Evolutionary conservation across 1,140 invertebrate genomes (phyloP), one percentile per base, ranked within the genome.

Genomic region (Sminthurides bifidus): DNA sequence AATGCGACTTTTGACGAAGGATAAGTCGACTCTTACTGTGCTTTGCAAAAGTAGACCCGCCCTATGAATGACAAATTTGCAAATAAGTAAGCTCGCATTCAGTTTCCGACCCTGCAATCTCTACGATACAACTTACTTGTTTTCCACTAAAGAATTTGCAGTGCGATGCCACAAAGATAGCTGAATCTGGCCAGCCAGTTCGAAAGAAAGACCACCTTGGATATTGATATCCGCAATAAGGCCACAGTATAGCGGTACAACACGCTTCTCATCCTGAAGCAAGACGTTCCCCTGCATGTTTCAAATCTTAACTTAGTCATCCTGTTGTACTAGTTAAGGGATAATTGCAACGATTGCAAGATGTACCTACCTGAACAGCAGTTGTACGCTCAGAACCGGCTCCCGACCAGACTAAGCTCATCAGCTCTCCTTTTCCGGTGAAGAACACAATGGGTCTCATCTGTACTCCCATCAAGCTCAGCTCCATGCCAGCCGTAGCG

Each of bases 351-450:
- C 27, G 33, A 37, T 37, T 51, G 3, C 35, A 19, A 50, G 44
- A 3, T 33, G 10, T 19, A 30, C 15, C 58, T 70, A 83, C 81
- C 71, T 87, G 84, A 60, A 87, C 81, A 5, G 87, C 88, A 0
- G 87, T 79, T 0, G 86, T 89, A 40, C 81, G 77, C 46, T 90
- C 84, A 0, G 84, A 86, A 2, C 79, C 86, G 3, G 81, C 84
- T 0, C 85, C 85, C 0, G 83, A 82, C 87, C 87, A 92, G 3
- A 92, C 82, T 62, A 90, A 87, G 0, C 87, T 80, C 87, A 92
- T 91, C 0, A 93, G 72, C 67, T 91, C 87, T 0, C 81, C 77
- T 65, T 88, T 83, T 0, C 87, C 85, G 2, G 74, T 78, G 69
- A 93, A 93, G 66, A 93, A 92, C 8, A 85, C 75, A 58, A 90